Base-by-base conservation (phyloP, 2,888 invertebrate genomes). In the Mermis nigrescens region DNA sequence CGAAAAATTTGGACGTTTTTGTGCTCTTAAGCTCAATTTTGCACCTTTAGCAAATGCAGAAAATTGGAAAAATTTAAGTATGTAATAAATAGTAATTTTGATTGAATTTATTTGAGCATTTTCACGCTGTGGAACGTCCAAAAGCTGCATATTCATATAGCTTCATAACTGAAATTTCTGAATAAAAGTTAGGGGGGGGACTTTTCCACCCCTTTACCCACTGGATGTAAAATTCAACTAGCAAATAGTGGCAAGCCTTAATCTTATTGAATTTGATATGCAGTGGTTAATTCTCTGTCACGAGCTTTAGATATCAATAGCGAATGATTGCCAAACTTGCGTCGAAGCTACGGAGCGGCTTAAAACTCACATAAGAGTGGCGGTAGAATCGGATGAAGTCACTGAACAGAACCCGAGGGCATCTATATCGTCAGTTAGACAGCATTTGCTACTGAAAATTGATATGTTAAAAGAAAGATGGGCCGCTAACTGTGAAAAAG, bases 301-400 rank as follows among this genome's bases (percentile, higher is more conserved):
- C 7, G 15, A 7, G 12, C 24, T 48, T 29, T 67, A 76, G 76
- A 74, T 77, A 66, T 89, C 90, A 0, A 85, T 90, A 61, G 84
- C 90, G 45, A 95, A 95, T 77, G 94, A 94, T 77, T 87, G 91
- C 72, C 80, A 86, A 68, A 86, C 86, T 73, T 85, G 94, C 77
- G 82, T 83, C 60, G 86, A 90, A 66, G 79, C 91, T 64, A 86
- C 90, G 19, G 69, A 70, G 48, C 66, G 68, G 56, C 63, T 69
- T 52, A 68, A 67, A 62, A 65, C 62, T 45, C 65, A 67, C 57
- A 66, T 67, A 27, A 61, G 68, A 2, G 29, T 68, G 32, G 66
- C 66, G 28, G 68, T 68, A 62, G 68, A 68, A 51, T 61, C 61
- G 24, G 62, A 57, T 19, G 29, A 31, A 7, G 2, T 12, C 31